Evolutionary conservation across 2,888 invertebrate genomes (phyloP), one percentile per base, ranked within the genome.

Genomic region (Celastrina argiolus): DNA sequence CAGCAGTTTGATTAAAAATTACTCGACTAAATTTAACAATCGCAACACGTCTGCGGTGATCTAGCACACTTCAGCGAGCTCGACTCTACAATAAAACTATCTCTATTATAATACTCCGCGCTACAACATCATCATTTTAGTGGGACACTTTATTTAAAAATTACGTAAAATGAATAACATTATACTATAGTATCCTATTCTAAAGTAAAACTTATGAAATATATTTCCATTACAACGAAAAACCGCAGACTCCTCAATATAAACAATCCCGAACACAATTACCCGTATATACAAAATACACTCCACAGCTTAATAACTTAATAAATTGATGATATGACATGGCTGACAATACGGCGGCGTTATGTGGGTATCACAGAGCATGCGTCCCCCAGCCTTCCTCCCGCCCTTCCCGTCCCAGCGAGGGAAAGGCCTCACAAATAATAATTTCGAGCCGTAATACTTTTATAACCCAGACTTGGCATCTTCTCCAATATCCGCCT

Each of bases 291-390:
- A 18, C 51, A 51, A 22, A 51, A 51, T 26, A 18, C 22, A 12
- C 51, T 51, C 51, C 22, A 22, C 59, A 16, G 59, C 34, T 59
- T 16, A 59, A 16, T 59, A 59, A n/a, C 16, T 8, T 26, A 58
- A 28, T 42, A 56, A 14, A 56, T 64, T 10, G 22, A 36, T 56
- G 56, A 18, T 63, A 59, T 64, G 42, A 42, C 28, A 56, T 28
- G 34, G 42, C 14, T 28, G 64, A 74, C 72, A 73, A 73, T 73
- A 68, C 73, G 75, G 31, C 31, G 31, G 75, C 51, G 51, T 2
- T 22, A 85, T 85, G 76, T 87, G 80, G 88, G 87, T 87, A n/a
- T n/a, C n/a, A n/a, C 79, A 88, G 31, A 31, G n/a, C n/a, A n/a
- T n/a, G 81, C 81, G 75, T 68, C 78, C 70, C 71, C 59, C 67